A percentile compares a stretch with the other conserved stretches of the same genome.
These are phyloP conservation scores for Cygnus atratus DNA, from an alignment of 2,113 vertebrate species.

Conservation along the genomic window DNA sequence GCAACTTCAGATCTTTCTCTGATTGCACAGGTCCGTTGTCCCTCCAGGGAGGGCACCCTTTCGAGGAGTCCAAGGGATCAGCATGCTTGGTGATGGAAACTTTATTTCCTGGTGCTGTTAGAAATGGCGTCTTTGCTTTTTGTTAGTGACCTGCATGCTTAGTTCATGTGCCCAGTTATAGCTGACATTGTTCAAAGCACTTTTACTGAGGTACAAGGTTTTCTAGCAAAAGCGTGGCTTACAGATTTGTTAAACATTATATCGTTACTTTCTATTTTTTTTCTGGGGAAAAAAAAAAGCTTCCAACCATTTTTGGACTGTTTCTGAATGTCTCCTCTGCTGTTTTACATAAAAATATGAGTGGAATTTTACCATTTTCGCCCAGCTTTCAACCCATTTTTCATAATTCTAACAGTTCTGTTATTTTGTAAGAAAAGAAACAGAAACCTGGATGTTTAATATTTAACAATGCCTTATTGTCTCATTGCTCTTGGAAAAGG, in stretches of 20 bases:
- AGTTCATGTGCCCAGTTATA: neutral
- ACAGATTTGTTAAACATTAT: neutral
- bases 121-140: neutral
- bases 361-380: neutral
- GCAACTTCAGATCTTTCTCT: neutral
- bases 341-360: neutral
- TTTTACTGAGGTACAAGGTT: neutral
- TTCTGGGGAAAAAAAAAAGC: neutral
- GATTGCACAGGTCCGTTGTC: neutral
- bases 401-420: conserved; percentile 7
- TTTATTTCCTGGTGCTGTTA: neutral
- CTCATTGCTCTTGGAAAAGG: conserved; percentile 41
- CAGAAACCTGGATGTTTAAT: conserved; percentile 43
- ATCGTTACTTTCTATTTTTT: neutral
- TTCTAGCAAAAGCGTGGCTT: neutral
- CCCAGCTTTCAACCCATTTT: neutral
- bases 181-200: neutral
- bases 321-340: neutral
- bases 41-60: neutral
- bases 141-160: neutral
- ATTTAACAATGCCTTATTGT: conserved; percentile 62
- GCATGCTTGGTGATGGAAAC: neutral
- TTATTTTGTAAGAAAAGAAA: conserved; percentile 34
- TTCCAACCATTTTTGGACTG: neutral
- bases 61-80: neutral